Evolutionary conservation across 2,797 vertebrate species (phyloP), one percentile per base, ranked within the genome.

Genomic region (Anguilla obscura): DNA sequence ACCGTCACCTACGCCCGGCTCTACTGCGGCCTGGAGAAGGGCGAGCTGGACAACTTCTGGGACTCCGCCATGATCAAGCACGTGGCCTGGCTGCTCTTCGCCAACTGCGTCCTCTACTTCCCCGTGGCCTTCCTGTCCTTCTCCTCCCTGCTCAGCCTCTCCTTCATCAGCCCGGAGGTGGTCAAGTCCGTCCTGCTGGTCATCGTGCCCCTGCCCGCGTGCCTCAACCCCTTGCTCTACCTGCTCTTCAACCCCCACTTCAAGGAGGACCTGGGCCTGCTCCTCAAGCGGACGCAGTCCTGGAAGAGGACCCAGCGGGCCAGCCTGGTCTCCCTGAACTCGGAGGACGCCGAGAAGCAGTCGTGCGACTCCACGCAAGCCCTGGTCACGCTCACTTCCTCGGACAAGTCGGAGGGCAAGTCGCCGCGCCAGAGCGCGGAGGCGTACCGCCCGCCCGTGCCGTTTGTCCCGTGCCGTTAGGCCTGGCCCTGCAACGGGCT

Each of bases 331-430:
- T 95, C 95, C 56, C 89, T 96, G 85, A 95, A 96, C 90, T 96
- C 96, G 0, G 98, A 98, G 54, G 97, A 97, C 45, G 95, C 95
- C 0, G 98, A 98, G 92, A 98, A 99, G 88, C 97, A 97, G 91
- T 99, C 98, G 0, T 98, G 97, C 91, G 97, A 99, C 93, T 98
- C 98, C 0, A 98, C 97, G 0, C 98, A 98, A 93, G 97, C 96
- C 12, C 88, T 99, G 91, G 97, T 98, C 71, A 94, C 94, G 0
- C 94, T 96, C 36, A 91, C 95, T 16, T 94, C 94, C 18, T 88
- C 92, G 69, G 94, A 95, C 90, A 95, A 94, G 88, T 91, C 93
- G 79, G 92, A 95, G 87, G 94, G 93, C 85, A 92, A 12, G 66
- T 89, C 93, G 0, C 91, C 95, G 63, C 94, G 93, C 84, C 95